phyloP scores from a whole-genome alignment of 2,888 invertebrate genomes.

The Petrolisthes cinctipes region DNA sequence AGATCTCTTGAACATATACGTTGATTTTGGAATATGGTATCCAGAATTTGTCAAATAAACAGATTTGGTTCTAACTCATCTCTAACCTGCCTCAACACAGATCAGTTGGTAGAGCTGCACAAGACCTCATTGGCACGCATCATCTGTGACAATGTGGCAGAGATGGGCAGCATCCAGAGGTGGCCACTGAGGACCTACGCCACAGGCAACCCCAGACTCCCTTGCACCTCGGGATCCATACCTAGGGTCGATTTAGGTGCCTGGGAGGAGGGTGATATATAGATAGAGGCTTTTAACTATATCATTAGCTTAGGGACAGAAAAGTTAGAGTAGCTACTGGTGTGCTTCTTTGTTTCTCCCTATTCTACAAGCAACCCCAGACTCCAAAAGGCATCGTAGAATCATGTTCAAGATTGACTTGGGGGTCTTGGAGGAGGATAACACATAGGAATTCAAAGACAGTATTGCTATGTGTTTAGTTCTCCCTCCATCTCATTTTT shows the following conservation, averaged over 20 bases:
- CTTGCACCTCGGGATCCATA: slow-evolving; percentile 52
- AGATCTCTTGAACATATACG: background rate
- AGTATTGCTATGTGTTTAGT: no score
- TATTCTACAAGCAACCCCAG: no score
- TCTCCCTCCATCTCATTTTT: no score
- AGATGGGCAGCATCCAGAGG: slow-evolving; percentile 54
- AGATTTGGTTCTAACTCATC: background rate
- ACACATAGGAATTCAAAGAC: no score
- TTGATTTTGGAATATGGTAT: background rate
- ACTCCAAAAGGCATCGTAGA: no score
- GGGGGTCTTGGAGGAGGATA: no score
- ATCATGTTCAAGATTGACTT: no score
- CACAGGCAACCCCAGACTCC: slow-evolving; percentile 54
- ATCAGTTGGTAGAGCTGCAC: slow-evolving; percentile 46
- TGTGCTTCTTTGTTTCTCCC: background rate
- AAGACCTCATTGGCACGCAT: slow-evolving; percentile 49
- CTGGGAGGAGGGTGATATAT: slow-evolving; percentile 37
- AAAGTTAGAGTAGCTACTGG: background rate
- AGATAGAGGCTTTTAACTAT: background rate
- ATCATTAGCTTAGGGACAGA: background rate
- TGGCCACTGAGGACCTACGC: slow-evolving; percentile 58
- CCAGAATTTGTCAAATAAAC: background rate
- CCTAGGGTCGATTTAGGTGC: slow-evolving; percentile 40
- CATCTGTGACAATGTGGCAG: slow-evolving; percentile 55
- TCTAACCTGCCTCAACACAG: slow-evolving; percentile 30